phyloP scores from a whole-genome alignment of 2,797 vertebrate species.

The Botia almorhae region DNA sequence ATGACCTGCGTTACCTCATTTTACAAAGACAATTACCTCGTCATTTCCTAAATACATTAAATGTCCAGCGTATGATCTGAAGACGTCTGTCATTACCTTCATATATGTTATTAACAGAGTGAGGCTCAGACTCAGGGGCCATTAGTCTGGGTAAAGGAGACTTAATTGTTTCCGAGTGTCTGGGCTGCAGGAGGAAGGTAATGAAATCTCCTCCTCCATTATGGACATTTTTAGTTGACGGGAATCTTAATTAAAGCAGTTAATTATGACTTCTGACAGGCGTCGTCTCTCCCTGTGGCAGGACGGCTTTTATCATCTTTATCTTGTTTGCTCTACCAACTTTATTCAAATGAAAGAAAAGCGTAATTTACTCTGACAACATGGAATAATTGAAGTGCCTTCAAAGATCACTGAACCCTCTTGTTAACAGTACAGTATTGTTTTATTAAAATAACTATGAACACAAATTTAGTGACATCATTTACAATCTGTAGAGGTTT shows the following conservation, averaged over 20 bases:
- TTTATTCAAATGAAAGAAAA: conserved; percentile 8
- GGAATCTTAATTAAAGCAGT: conserved; percentile 76
- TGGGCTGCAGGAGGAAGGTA: conserved; percentile 70
- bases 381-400: background rate
- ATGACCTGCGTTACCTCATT: conserved; percentile 4
- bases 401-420: background rate
- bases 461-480: background rate
- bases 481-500: background rate
- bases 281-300: conserved; percentile 53
- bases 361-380: background rate
- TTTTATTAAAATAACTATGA: background rate
- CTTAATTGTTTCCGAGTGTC: conserved; percentile 77
- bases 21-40: conserved; percentile 23
- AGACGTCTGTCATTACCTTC: conserved; percentile 72
- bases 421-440: background rate
- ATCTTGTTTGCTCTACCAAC: conserved; percentile 17
- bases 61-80: conserved; percentile 67
- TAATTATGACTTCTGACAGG: conserved; percentile 72
- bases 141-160: conserved; percentile 77
- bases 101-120: conserved; percentile 80
- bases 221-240: conserved; percentile 69
- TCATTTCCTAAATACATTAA: conserved; percentile 63
- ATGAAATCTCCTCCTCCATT: conserved; percentile 81
- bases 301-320: conserved; percentile 41
- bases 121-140: conserved; percentile 75